Evolutionary conservation across 2,113 vertebrate genomes (phyloP).

Genomic region (Rhynchopsitta pachyrhyncha): DNA sequence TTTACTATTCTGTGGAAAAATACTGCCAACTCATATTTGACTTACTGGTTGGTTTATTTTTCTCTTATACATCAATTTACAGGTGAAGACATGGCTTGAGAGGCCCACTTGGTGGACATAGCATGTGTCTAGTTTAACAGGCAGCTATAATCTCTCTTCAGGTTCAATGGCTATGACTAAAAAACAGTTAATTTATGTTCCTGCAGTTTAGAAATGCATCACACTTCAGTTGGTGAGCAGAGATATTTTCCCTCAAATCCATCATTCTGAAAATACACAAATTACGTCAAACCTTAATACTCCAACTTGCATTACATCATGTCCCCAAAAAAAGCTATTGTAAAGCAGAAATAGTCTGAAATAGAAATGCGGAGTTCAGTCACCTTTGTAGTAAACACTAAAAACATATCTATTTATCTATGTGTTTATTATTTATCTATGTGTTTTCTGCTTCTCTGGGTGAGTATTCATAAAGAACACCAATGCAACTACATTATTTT

Average conservation of each 20-base stretch:
- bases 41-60: not conserved
- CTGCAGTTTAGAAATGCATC: not conserved
- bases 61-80: not conserved
- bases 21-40: not conserved
- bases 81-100: not conserved
- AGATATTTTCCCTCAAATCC: not conserved
- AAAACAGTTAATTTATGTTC: not conserved
- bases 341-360: not conserved
- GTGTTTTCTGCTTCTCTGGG: not conserved
- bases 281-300: not conserved
- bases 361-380: not conserved
- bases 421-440: not conserved
- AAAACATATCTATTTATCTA: not conserved
- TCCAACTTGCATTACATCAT: not conserved
- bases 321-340: not conserved
- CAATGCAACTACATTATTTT: not conserved
- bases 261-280: not conserved
- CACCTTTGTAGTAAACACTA: not conserved
- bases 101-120: not conserved
- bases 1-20: not conserved
- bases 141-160: not conserved
- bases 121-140: not conserved
- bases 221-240: not conserved
- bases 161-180: not conserved
- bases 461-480: not conserved